Percentiles rank a stretch among this genome's conserved stretches.
phyloP scores from a whole-genome alignment of 1,140 invertebrate species.

The Lysiphlebus fabarum region DNA sequence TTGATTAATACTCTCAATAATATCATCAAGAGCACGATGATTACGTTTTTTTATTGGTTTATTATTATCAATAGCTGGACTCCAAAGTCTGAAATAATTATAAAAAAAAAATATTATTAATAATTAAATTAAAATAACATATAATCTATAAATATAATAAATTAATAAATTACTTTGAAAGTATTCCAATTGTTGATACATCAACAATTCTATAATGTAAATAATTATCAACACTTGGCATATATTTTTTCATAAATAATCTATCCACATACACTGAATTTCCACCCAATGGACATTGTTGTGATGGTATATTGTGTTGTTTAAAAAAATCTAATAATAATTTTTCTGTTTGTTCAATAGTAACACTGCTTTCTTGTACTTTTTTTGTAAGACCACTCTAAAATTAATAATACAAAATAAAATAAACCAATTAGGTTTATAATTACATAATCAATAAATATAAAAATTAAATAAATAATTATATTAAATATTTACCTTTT shows the following conservation, averaged over 20 bases:
- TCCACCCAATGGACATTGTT: constrained; percentile 73
- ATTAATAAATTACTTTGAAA: constrained; percentile 57
- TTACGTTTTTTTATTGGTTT: constrained; percentile 63
- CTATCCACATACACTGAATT: constrained; percentile 88
- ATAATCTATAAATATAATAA: constrained; percentile 15
- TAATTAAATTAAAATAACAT: constrained; percentile 18
- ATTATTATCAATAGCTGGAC: constrained; percentile 57
- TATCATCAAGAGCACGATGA: constrained; percentile 80
- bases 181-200: constrained; percentile 86
- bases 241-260: constrained; percentile 72
- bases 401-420: constrained; percentile 42
- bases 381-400: constrained; percentile 74
- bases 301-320: constrained; percentile 61
- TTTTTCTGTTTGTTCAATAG: constrained; percentile 66
- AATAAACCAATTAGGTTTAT: no score
- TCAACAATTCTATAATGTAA: constrained; percentile 93
- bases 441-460: constrained; percentile 15
- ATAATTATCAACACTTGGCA: constrained; percentile 73
- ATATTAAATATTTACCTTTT: constrained; percentile 54
- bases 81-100: constrained; percentile 64
- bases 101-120: constrained; percentile 1
- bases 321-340: constrained; percentile 71
- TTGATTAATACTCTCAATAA: constrained; percentile 82
- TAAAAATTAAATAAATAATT: no score
- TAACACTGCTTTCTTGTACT: constrained; percentile 66